Conservation (phyloP, 2,888 invertebrate genomes). For the Margaritifera margaritifera region DNA sequence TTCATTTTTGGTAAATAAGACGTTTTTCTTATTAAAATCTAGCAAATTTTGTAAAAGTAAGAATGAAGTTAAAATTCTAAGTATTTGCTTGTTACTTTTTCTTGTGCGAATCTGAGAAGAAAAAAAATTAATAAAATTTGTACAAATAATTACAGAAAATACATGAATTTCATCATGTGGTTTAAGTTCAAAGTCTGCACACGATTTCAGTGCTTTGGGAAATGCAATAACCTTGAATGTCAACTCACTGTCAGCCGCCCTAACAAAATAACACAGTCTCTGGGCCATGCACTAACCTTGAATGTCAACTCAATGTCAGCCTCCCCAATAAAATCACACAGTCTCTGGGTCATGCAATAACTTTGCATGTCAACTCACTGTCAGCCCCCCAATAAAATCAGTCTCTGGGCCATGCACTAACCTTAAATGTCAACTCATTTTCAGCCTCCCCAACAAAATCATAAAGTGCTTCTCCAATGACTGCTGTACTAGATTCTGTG, state of each 20-base stretch:
- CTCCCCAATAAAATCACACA: no score
- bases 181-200: no score
- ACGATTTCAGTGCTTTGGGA: neutral
- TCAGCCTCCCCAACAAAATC: slow-evolving; percentile 56
- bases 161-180: no score
- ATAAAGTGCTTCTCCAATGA: slow-evolving; percentile 46
- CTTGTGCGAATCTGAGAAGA: no score
- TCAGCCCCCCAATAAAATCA: neutral
- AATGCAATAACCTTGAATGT: neutral
- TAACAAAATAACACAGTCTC: neutral
- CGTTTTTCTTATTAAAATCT: no score
- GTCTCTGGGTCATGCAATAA: no score
- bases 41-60: no score
- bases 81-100: no score
- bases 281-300: slow-evolving; percentile 30
- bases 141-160: no score
- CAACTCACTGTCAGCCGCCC: neutral
- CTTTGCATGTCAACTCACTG: neutral
- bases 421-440: slow-evolving; percentile 59
- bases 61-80: no score
- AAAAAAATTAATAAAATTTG: no score
- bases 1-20: no score
- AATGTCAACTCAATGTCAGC: slow-evolving; percentile 15
- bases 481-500: slow-evolving; percentile 1
- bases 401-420: slow-evolving; percentile 17